Evolutionary conservation across 2,113 vertebrate genomes (phyloP).

Genomic region (Notarius lentiginosus): DNA sequence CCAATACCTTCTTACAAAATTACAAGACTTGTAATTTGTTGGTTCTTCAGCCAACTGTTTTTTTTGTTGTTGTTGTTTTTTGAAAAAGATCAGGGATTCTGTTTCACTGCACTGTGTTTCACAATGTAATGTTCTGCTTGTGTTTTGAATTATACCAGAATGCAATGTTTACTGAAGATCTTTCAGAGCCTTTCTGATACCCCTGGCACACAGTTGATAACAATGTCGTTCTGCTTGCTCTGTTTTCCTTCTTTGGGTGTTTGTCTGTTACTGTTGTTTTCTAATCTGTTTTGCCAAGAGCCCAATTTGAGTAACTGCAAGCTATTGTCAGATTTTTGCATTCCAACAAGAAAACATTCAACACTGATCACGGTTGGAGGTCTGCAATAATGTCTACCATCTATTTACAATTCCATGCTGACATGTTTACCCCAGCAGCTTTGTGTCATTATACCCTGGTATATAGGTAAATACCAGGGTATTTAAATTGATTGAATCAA

Average conservation of each 20-base stretch:
- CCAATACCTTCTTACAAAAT: neutral
- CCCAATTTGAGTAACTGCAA: neutral
- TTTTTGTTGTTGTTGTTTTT: neutral
- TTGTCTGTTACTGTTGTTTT: neutral
- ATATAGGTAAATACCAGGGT: neutral
- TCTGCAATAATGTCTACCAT: neutral
- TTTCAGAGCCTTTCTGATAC: constrained; percentile 9
- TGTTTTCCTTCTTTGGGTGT: neutral
- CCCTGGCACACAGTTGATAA: constrained; percentile 7
- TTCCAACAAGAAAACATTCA: neutral
- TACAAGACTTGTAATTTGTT: neutral
- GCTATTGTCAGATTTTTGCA: neutral
- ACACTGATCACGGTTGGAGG: constrained; percentile 2
- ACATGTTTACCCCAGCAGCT: neutral
- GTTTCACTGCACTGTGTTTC: neutral
- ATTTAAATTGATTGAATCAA: no score
- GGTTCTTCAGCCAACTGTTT: neutral
- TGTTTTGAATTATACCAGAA: constrained; percentile 21
- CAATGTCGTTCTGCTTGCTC: neutral
- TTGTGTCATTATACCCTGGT: neutral
- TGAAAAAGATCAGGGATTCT: neutral
- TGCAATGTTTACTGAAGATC: constrained; percentile 11
- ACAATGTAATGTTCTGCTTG: neutral
- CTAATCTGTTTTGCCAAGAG: neutral
- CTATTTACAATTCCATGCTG: neutral